Percentiles rank a stretch among this genome's conserved stretches.
Conservation (phyloP, 2,113 vertebrate genomes). For the Loxodonta africana region DNA sequence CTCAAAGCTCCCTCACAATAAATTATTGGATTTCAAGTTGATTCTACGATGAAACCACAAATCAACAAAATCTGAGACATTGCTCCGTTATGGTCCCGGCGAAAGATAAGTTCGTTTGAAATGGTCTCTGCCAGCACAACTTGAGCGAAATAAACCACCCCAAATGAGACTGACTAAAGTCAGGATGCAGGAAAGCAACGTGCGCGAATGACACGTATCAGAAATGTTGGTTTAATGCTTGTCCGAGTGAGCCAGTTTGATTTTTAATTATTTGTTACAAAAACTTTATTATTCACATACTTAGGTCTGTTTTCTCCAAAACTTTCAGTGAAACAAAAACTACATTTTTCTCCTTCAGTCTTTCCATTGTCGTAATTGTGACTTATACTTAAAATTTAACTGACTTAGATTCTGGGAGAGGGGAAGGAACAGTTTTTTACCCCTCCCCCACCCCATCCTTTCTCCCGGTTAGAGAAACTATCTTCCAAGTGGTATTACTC, state of each 20-base stretch:
- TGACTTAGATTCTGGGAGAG: constrained; percentile 50
- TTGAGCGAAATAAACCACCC: neutral
- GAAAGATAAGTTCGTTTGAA: constrained; percentile 77
- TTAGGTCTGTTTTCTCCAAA: constrained; percentile 12
- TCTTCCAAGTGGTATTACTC: constrained; percentile 73
- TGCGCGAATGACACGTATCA: neutral
- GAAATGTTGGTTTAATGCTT: neutral
- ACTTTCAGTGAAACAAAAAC: constrained; percentile 48
- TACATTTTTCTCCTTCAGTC: neutral
- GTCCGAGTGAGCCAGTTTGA: neutral
- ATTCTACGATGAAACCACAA: constrained; percentile 7
- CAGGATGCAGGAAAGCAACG: neutral
- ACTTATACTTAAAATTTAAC: constrained; percentile 1
- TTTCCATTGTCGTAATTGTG: neutral
- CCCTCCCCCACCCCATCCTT: too few species aligned
- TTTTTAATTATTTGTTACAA: neutral
- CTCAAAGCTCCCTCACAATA: neutral
- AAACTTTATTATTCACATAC: neutral
- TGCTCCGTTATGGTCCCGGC: neutral
- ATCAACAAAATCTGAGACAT: constrained; percentile 65
- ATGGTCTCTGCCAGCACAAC: constrained; percentile 20
- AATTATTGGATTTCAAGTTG: neutral
- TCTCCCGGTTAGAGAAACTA: constrained; percentile 71
- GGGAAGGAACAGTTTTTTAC: neutral
- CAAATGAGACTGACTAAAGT: neutral